These are phyloP conservation scores for Scolopax mira DNA, from an alignment of 2,113 vertebrate species.

Conservation along the genomic window DNA sequence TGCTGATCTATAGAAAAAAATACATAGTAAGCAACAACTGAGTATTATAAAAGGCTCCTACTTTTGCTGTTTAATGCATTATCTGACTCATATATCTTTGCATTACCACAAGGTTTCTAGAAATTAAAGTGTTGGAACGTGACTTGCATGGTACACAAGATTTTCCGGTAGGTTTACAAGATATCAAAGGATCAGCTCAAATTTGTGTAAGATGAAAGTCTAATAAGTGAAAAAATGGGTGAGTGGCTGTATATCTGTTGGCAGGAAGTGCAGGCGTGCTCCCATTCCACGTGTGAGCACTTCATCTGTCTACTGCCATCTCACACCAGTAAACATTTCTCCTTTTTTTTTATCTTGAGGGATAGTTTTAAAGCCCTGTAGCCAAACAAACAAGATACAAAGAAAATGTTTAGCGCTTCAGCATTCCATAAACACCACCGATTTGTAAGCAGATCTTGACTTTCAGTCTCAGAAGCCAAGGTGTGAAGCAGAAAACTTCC, in stretches of 20 bases:
- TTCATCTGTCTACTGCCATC: neutral
- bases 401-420: neutral
- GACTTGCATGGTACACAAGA: neutral
- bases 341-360: neutral
- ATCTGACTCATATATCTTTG: neutral
- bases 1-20: slow-evolving; percentile 18
- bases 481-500: neutral
- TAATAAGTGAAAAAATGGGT: neutral
- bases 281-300: neutral
- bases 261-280: neutral
- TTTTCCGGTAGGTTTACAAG: slow-evolving; percentile 15
- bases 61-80: neutral
- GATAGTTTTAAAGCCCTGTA: neutral
- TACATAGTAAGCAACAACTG: neutral
- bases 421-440: neutral
- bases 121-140: neutral
- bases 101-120: neutral
- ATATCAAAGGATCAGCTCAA: neutral
- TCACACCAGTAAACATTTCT: neutral
- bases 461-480: neutral
- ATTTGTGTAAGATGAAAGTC: neutral
- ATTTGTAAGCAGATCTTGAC: neutral
- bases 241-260: neutral
- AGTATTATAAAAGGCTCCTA: neutral
- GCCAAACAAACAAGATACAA: neutral